Evolutionary conservation across 2,113 vertebrate species (phyloP).

Genomic region (Onychostoma macrolepis): DNA sequence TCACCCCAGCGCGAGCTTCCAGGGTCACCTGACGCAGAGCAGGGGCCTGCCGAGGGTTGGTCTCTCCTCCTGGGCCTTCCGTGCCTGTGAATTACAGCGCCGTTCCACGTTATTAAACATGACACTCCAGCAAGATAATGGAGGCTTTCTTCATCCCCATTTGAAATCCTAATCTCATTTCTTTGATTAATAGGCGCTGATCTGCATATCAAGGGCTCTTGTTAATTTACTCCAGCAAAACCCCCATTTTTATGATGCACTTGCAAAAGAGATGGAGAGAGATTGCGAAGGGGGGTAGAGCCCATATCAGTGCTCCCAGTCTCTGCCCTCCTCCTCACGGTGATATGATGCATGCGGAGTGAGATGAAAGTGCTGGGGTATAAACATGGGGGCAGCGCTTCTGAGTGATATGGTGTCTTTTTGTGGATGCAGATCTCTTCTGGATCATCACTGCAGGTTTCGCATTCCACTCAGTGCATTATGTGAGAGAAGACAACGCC

Average conservation of each 20-base stretch:
- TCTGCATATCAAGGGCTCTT: constrained; percentile 84
- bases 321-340: constrained; percentile 45
- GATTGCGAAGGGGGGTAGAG: constrained; percentile 43
- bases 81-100: constrained; percentile 75
- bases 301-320: constrained; percentile 72
- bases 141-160: constrained; percentile 84
- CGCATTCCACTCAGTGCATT: not conserved
- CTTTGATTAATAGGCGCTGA: constrained; percentile 82
- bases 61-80: constrained; percentile 56
- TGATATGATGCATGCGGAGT: constrained; percentile 41
- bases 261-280: constrained; percentile 56
- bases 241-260: constrained; percentile 59
- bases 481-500: constrained; percentile 22
- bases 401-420: constrained; percentile 18
- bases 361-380: constrained; percentile 45
- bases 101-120: constrained; percentile 83
- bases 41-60: constrained; percentile 43
- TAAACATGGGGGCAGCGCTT: constrained; percentile 37
- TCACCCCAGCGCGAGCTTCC: constrained; percentile 35
- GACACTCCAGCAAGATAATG: constrained; percentile 83
- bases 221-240: constrained; percentile 76
- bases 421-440: constrained; percentile 22
- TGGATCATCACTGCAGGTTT: constrained; percentile 26
- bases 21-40: constrained; percentile 59
- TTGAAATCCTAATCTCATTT: constrained; percentile 85